phyloP scores from a whole-genome alignment of 2,113 vertebrate species.

The Amphiprion ocellaris region DNA sequence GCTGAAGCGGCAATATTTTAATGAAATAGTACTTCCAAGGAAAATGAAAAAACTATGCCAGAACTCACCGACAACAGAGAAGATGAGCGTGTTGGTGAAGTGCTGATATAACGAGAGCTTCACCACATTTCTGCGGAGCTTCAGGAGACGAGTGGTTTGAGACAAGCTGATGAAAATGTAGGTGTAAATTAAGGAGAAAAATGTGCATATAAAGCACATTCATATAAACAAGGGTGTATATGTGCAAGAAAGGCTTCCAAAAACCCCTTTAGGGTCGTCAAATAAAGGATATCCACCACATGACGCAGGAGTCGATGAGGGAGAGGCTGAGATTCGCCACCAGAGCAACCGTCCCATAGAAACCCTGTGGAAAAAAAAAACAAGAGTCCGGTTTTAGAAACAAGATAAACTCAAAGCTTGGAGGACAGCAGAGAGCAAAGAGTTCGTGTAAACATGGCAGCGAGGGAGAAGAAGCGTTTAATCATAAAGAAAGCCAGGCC shows the following conservation, averaged over 20 bases:
- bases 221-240: background rate
- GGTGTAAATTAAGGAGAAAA: conserved; percentile 87
- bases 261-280: no score
- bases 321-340: conserved; percentile 93
- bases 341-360: conserved; percentile 89
- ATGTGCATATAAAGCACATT: fast-evolving
- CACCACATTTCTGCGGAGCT: conserved; percentile 94
- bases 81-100: conserved; percentile 97
- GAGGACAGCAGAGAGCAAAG: background rate
- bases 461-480: no score
- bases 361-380: conserved; percentile 84
- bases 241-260: background rate
- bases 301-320: conserved; percentile 94
- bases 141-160: conserved; percentile 94
- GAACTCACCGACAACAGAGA: conserved; percentile 93
- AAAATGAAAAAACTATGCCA: no score
- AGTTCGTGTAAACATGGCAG: no score
- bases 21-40: no score
- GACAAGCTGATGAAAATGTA: conserved; percentile 98
- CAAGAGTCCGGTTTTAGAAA: background rate
- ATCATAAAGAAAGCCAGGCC: no score
- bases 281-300: conserved; percentile 98
- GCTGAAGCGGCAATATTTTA: no score
- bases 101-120: conserved; percentile 96
- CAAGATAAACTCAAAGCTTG: background rate